Base-by-base conservation (phyloP, 1,140 invertebrate species). In the Bombus vancouverensis region DNA sequence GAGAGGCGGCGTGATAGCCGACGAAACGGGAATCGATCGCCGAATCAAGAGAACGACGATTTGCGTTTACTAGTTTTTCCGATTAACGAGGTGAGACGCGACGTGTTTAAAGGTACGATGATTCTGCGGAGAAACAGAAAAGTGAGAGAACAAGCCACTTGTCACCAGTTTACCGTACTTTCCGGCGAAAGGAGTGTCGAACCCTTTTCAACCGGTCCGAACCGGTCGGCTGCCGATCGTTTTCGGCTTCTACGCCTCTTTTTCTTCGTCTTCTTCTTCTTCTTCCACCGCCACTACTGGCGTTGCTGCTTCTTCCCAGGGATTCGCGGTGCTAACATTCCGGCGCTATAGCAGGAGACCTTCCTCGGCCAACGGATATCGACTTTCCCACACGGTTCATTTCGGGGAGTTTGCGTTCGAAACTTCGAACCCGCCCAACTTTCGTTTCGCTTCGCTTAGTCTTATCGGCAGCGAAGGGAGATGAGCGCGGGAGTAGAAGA, bases 381-480 rank as follows among this genome's bases (percentile, higher is more conserved):
- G 87, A 93, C 90, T 93, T 94, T 94, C 93, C 91, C 93, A 94
- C 93, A 93, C 65, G 34, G 89, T 80, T 85, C 59, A 53, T 91
- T 90, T 93, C 83, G 85, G 85, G 87, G 90, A 91, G 82, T 88
- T 71, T 90, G 83, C 85, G 42, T 74, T 57, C 73, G 59, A 72
- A 59, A 66, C 44, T 39, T 22, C 32, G 32, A 77, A 15, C 32
- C 66, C 66, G 34, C 66, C 9, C 34, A 12, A 44, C 66, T 76
- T 62, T 44, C 71, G 25, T 65, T 73, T 44, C 71, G 32, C 28
- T 66, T 39, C 57, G 12, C 6, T 65, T 42, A 28, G 18, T 39
- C 68, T 73, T 68, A 32, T 78, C 68, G 53, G 28, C 28, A 32
- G 32, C 39, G 57, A 73, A 59, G 34, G 39, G 22, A n/a, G 13